phyloP scores from a whole-genome alignment of 2,888 invertebrate genomes.

The Holacanthella duospinosa region DNA sequence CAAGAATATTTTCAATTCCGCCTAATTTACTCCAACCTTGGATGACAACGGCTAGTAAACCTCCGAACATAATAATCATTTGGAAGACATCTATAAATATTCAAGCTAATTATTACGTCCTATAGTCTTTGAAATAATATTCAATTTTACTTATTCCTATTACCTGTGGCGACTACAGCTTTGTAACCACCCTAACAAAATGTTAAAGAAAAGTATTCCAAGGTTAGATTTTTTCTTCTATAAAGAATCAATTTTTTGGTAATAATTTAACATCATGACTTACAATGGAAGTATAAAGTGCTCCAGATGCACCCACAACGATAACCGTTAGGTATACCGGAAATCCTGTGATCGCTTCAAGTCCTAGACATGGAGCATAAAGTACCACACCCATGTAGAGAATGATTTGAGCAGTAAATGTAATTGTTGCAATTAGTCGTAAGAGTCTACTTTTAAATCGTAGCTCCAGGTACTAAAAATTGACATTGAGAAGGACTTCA shows the following conservation, averaged over 20 bases:
- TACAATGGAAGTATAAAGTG: constrained; percentile 31
- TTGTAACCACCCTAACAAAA: constrained; percentile 64
- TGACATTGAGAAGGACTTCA: neutral
- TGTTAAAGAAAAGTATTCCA: neutral
- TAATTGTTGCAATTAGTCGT: constrained; percentile 28
- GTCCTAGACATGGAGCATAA: constrained; percentile 30
- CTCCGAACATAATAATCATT: constrained; percentile 73
- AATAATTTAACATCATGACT: constrained; percentile 7
- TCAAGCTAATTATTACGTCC: neutral
- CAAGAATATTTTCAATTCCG: constrained; percentile 39
- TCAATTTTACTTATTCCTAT: neutral
- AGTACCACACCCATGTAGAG: constrained; percentile 39
- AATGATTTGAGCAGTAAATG: constrained; percentile 33
- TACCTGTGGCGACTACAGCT: constrained; percentile 64
- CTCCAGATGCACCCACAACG: constrained; percentile 26
- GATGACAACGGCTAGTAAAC: constrained; percentile 61
- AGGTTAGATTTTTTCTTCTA: neutral
- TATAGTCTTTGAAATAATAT: neutral
- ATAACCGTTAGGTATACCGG: constrained; percentile 25
- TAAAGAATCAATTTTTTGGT: neutral
- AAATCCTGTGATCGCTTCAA: constrained; percentile 12
- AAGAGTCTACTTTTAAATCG: constrained; percentile 37
- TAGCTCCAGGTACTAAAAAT: constrained; percentile 38
- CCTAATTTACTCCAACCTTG: constrained; percentile 39
- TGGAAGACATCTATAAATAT: constrained; percentile 65